Conservation (phyloP, 2,113 vertebrate genomes). For the Raphicerus campestris region DNA sequence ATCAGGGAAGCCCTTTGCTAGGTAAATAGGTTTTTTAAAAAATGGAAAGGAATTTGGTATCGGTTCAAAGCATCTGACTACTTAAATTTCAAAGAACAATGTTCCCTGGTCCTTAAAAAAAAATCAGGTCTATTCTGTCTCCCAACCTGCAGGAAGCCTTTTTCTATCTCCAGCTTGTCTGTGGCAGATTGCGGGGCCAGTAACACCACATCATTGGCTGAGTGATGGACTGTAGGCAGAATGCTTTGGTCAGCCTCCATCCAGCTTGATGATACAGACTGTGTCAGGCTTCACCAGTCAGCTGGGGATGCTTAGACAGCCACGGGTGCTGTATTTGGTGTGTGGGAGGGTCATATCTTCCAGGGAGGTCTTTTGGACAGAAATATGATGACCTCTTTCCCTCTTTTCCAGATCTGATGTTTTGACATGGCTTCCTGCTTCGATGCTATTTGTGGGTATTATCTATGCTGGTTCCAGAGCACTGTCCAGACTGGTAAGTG, state of each 20-base stretch:
- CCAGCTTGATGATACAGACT: background rate
- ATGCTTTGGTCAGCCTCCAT: background rate
- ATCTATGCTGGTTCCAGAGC: slow-evolving; percentile 96
- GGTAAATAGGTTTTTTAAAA: background rate
- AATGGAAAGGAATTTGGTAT: background rate
- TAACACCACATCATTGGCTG: background rate
- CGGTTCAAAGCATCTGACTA: background rate
- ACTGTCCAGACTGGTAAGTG: slow-evolving; percentile 90
- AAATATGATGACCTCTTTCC: slow-evolving; percentile 47
- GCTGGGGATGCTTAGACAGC: background rate
- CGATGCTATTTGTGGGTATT: slow-evolving; percentile 90
- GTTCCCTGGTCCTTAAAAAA: background rate
- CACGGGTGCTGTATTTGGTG: background rate
- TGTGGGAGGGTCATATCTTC: background rate
- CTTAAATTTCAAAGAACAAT: background rate
- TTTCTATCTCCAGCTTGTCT: background rate
- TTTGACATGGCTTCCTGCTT: slow-evolving; percentile 91
- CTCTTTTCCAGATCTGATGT: slow-evolving; percentile 83
- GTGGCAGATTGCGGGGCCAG: background rate
- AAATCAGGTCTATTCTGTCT: background rate
- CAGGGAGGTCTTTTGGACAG: background rate
- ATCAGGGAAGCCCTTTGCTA: background rate
- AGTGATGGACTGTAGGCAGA: background rate
- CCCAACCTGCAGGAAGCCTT: background rate
- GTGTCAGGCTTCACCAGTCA: background rate